Evolutionary conservation across 2,113 vertebrate genomes (phyloP).

Genomic region (Stercorarius parasiticus): DNA sequence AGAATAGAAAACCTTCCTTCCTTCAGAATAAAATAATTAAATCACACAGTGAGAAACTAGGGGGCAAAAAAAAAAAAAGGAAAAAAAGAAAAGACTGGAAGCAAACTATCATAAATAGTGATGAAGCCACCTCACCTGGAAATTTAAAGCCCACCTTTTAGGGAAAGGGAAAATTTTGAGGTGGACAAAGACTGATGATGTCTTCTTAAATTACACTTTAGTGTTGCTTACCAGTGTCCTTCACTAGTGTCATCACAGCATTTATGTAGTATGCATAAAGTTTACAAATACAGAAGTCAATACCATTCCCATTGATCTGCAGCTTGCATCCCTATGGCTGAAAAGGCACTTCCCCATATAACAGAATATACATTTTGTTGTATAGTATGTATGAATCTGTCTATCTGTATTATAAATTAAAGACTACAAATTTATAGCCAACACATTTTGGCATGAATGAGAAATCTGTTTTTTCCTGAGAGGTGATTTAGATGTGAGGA

Average conservation of each 20-base stretch:
- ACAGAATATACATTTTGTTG: neutral
- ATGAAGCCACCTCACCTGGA: neutral
- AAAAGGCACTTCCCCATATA: neutral
- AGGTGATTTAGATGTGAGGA: neutral
- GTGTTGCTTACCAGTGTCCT: neutral
- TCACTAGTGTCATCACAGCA: neutral
- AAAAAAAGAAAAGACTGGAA: neutral
- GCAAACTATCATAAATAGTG: neutral
- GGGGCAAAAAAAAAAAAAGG: neutral
- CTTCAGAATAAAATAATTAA: slow-evolving; percentile 18
- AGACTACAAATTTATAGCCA: neutral
- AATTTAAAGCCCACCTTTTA: neutral
- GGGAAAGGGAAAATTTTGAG: neutral
- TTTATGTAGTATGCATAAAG: neutral
- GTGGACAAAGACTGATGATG: neutral
- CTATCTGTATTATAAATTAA: neutral
- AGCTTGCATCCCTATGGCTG: neutral
- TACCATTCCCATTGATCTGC: neutral
- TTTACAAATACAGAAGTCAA: neutral
- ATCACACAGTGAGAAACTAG: neutral
- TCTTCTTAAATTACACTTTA: neutral
- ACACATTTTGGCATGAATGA: neutral
- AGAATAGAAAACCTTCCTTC: slow-evolving; percentile 3
- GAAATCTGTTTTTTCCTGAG: neutral
- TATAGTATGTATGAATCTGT: neutral